phyloP scores from a whole-genome alignment of 2,888 invertebrate species.

The Exocentrus adspersus region DNA sequence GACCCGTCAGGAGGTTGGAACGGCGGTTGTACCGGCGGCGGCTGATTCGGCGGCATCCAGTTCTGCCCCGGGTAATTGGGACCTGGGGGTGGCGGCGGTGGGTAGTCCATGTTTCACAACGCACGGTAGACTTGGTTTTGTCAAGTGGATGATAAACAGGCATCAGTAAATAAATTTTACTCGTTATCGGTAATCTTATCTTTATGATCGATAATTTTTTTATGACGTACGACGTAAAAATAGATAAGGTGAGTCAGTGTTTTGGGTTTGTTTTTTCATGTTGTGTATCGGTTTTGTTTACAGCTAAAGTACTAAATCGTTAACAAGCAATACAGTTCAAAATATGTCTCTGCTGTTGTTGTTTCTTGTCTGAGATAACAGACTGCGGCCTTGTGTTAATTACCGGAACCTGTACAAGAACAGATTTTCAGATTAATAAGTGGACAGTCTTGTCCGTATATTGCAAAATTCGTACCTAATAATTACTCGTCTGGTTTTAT shows the following conservation, averaged over 20 bases:
- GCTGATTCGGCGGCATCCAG: background rate
- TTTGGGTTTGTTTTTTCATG: too few relatives aligned
- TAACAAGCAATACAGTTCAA: too few relatives aligned
- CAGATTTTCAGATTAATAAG: slow-evolving; percentile 4
- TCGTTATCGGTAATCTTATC: background rate
- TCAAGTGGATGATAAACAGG: background rate
- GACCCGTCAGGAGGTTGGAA: background rate
- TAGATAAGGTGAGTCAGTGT: background rate
- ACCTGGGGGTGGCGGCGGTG: slow-evolving; percentile 2
- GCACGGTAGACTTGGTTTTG: background rate
- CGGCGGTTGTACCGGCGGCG: background rate
- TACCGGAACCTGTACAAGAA: slow-evolving; percentile 17
- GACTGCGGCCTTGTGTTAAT: background rate
- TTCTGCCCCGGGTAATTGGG: background rate
- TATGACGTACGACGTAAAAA: background rate
- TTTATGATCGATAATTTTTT: background rate
- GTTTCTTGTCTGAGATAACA: too few relatives aligned
- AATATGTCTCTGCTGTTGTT: too few relatives aligned
- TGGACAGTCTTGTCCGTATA: slow-evolving; percentile 14
- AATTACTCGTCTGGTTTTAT: slow-evolving; percentile 4
- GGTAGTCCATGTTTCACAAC: background rate
- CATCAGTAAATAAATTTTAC: background rate
- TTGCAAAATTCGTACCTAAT: slow-evolving; percentile 9
- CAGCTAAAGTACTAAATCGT: too few relatives aligned
- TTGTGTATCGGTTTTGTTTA: too few relatives aligned